Base-by-base conservation (phyloP, 1,140 invertebrate genomes). In the Arion vulgaris region DNA sequence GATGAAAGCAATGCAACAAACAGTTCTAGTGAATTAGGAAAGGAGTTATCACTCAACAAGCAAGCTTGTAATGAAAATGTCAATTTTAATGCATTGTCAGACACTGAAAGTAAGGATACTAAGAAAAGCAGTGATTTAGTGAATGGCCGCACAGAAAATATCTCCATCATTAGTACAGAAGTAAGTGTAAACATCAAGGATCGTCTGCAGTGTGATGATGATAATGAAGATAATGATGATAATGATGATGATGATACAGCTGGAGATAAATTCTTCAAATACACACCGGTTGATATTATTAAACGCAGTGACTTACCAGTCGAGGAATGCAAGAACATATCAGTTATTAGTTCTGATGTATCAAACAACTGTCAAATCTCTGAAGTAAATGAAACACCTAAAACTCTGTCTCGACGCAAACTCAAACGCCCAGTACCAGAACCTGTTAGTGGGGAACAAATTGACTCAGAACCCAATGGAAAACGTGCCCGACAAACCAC, bases 401-500 rank as follows among this genome's bases (percentile, higher is more conserved):
- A 39, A 15, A 41, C 41, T 78, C 53, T 0, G 17, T 41, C 81
- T 51, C 78, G 32, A 0, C 82, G 80, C 41, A 83, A 32, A 15
- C 71, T n/a, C 38, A 81, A 86, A 45, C 83, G 75, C 28, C 51
- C 68, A 69, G 83, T 80, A 1, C 80, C 84, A 26, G 73, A 83
- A 38, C 51, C 49, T 17, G 79, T 28, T 19, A 83, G 75, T 57
- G 78, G 84, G 76, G 83, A 84, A 19, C 15, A 66, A 34, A 73
- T 71, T 57, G 62, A 80, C n/a, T 71, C 78, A 38, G 78, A 83
- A 72, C 66, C 81, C 41, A 36, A 86, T 41, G 83, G 80, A 15
- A 85, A 84, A 62, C 82, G 82, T n/a, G 85, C 85, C 39, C 82
- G 80, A 49, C 84, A 83, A 13, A 79, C 68, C 23, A 79, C 75